Evolutionary conservation across 2,888 invertebrate genomes (phyloP), one percentile per base, ranked within the genome.

Genomic region (Drosophila macrospina): DNA sequence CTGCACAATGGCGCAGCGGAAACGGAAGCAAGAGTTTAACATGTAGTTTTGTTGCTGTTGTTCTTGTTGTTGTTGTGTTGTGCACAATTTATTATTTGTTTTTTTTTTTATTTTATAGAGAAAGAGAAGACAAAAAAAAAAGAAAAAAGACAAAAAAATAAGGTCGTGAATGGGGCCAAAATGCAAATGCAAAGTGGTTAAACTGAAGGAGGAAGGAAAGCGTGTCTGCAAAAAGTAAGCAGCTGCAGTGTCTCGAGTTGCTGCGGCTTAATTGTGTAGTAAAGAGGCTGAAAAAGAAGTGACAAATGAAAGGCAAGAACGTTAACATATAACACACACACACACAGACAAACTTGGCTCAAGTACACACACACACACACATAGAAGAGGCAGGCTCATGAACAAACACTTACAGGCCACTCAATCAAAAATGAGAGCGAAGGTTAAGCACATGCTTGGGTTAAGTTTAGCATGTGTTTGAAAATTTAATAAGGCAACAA

Each of bases 1-100:
- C 68, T 80, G 81, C 85, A 83, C 88, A 88, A 85, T 86, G 88
- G 80, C 86, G 85, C 86, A 86, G 86, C 88, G 86, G 86, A 88
- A 86, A 81, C 86, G 88, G 86, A 86, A 88, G 88, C 78, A 69
- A 70, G 82, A 86, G 78, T 81, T 74, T 75, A 80, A 69, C 68
- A 66, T 78, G 54, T 56, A 7, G 28, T 69, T 76, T 55, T 16
- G 30, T 20, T 55, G 16, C 51, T 45, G 45, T 69, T 76, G 69
- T 55, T 16, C 24, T 16, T 55, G 16, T 55, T 45, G 45, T 63
- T 36, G 8, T 55, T 39, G 20, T 20, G 5, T 39, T 61, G 28
- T 55, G 47, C 59, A 44, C 55, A 50, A 52, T 72, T 72, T 66
- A 61, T 68, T 48, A 57, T 56, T 59, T 65, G 37, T 64, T 64